Base-by-base conservation (phyloP, 1,140 invertebrate species). In the Eulimnadia texana region DNA sequence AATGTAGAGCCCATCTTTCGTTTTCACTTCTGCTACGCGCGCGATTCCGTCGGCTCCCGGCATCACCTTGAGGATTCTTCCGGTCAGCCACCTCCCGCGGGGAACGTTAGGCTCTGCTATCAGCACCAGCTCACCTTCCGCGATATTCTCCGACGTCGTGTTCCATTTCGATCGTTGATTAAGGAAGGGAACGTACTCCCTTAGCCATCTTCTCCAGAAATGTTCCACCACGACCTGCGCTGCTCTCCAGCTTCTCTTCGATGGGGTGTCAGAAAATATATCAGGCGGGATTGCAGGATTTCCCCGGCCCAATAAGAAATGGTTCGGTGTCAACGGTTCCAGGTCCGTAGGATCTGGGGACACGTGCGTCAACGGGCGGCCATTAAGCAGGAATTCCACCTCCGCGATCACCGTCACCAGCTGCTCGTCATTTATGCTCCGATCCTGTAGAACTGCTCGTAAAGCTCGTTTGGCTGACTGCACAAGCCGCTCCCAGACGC, bases 401-500 rank as follows among this genome's bases (percentile, higher is more conserved):
- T 65, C 66, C 0, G 50, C 62, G 9, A 66, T 19, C 25, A 63
- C 29, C 2, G 65, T 65, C 2, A 22, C 2, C 3, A 66, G n/a
- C 23, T 59, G 50, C 29, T 66, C 64, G 47, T 63, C 59, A 25
- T 54, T 50, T n/a, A 63, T 24, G 25, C n/a, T 13, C 10, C 23
- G 19, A 19, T 49, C 55, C 42, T 59, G 29, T 52, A 66, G 51
- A 51, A 58, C 58, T 11, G 29, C 24, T 49, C 52, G 10, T 10
- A 61, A 27, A 3, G 29, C 60, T 27, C 2, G 19, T 33, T 58
- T 28, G 3, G 57, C 57, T 13, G 25, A 33, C 16, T 63, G 29
- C n/a, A 70, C 62, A 10, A 64, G 3, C 27, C 67, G 23, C 58
- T 70, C 68, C n/a, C 67, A 70, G 2, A 54, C 49, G 2, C 69